Evolutionary conservation across 2,113 vertebrate species (phyloP), one percentile per base, ranked within the genome.

Genomic region (Macrotis lagotis): DNA sequence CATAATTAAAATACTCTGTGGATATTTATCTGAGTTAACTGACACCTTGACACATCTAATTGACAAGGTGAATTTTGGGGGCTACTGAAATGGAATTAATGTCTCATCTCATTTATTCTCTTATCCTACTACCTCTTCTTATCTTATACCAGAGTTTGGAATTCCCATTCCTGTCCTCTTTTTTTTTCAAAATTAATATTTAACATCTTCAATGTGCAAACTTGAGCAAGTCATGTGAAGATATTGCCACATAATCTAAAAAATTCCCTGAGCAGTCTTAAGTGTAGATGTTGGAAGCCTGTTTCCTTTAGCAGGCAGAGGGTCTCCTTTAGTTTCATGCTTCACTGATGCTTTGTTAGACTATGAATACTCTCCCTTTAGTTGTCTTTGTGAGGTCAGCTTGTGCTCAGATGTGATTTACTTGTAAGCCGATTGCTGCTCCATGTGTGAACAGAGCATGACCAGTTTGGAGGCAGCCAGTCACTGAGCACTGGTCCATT

Each of bases 401-500:
- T 97, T 97, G 93, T 96, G 97, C 97, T 91, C 97, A 98, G 98
- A 98, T 96, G 98, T 97, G 98, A 98, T 98, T 98, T 94, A 96
- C 97, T 96, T 96, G 97, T 97, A 98, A 97, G 98, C 97, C 94
- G 98, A 97, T 95, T 98, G 98, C 98, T 95, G 24, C 92, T 96
- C 97, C 97, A 97, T 97, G 98, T 96, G 97, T 98, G 99, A 98
- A 98, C 97, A 97, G 98, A 98, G 98, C 97, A 98, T 99, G 98
- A 98, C 98, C 99, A 98, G 99, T 98, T 98, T 89, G 89, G 96
- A 96, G 44, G 94, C 98, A 98, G 98, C 99, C 99, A 99, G 98
- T 99, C 98, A 98, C 96, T 11, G 94, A 50, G 28, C 89, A 94
- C 97, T 89, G 0, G 51, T 0, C 52, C 0, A 5, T 99, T 97